Base-by-base conservation (phyloP, 2,888 invertebrate species). In the Lycophotia porphyrea region DNA sequence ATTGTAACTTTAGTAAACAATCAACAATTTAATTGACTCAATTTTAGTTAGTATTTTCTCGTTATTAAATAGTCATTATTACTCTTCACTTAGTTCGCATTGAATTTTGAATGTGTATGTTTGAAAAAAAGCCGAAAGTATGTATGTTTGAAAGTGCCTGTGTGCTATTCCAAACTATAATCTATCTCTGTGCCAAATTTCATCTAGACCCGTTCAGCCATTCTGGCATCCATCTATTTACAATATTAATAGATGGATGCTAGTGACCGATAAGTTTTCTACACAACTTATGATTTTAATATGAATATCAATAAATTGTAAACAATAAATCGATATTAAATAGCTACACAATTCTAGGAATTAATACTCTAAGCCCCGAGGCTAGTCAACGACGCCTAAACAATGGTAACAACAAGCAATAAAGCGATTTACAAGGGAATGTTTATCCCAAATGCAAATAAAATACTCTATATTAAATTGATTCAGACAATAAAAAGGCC, bases 391-490 rank as follows among this genome's bases (percentile, higher is more conserved):
- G 18, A 34, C 9, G 18, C 27, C 67, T 42, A 31, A 67, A 44
- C n/a, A 44, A 31, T 58, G 58, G 31, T 8, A 34, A 34, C 1
- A 60, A 69, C 39, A 49, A 68, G 15, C 69, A 55, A 47, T 76
- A 63, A 63, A 76, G 39, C 34, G 47, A 64, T 64, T 65, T 60
- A 58, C n/a, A 76, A 8, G 5, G n/a, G 27, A 71, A 42, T 34
- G 9, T 49, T 71, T 49, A 39, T 63, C 34, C 8, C 21, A 21
- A 73, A 64, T 47, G 11, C 39, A 79, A 61, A 78, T 63, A 72
- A 73, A 79, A 79, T 63, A 13, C 11, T 21, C 15, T 34, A 15
- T 47, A 73, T 58, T 73, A 64, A 55, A 79, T 79, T 49, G 8
- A 73, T 34, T 55, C n/a, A 31, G 47, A 47, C 39, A 79, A 21